Base-by-base conservation (phyloP, 2,113 vertebrate genomes). In the Ondatra zibethicus region DNA sequence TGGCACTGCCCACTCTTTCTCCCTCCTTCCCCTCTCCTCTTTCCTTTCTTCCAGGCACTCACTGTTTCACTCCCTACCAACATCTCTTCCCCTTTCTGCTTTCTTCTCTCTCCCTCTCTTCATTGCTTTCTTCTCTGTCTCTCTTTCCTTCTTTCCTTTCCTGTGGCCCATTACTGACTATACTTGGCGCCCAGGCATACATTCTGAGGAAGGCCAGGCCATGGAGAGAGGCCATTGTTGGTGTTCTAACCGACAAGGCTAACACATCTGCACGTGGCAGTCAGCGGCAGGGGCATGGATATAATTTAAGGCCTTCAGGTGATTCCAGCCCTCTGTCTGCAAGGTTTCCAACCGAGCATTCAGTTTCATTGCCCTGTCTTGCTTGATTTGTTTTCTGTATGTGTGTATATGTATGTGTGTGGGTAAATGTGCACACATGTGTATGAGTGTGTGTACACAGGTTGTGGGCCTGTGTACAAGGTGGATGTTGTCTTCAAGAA, bases 71-170 rank as follows among this genome's bases (percentile, higher is more conserved):
- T 9, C 0, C 29, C 1, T 10, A 19, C 85, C 14, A n/a, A n/a
- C 23, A 2, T 9, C 39, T 63, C 27, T 29, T 10, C 19, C 2
- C 25, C 1, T 45, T 3, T 19, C 27, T 50, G 4, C n/a, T 36
- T 14, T 16, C 23, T 19, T 61, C 2, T 36, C n/a, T 5, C 29
- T n/a, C 3, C 8, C 4, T n/a, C 23, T 3, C 25, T 39, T 1
- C 25, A 6, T 11, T 1, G 36, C 14, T 21, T 25, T 3, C 16
- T 14, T 9, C 16, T 27, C 47, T 17, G 42, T 50, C 47, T 58
- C 50, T 58, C 2, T 13, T 3, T 21, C 52, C 3, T 36, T 31
- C 42, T 36, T 66, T 2, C 9, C 25, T 2, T 61, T 42, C 61
- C 11, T 75, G n/a, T 82, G 19, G 31, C 31, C 8, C 2, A 81